These are phyloP conservation scores for Sarcophaga peregrina DNA, from an alignment of 1,140 invertebrate genomes.

Conservation along the genomic window DNA sequence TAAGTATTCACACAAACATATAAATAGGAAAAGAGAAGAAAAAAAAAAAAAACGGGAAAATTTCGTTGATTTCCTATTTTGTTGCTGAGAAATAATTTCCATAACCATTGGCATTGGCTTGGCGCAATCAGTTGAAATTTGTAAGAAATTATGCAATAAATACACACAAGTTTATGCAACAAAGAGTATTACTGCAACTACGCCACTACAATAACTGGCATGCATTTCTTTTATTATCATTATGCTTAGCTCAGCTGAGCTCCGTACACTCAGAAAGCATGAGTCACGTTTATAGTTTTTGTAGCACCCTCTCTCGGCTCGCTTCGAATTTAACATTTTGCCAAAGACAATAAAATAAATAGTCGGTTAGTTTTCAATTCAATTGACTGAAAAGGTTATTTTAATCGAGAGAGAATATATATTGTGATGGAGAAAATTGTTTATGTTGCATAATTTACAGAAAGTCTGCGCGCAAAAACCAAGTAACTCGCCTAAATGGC, in stretches of 20 bases:
- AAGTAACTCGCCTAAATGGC: not conserved
- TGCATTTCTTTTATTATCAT: not conserved
- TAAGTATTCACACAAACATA: not conserved
- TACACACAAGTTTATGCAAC: slow-evolving; percentile 34
- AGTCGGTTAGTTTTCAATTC: not conserved
- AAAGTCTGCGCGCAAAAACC: not conserved
- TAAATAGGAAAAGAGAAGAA: too few species aligned
- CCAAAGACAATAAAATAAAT: slow-evolving; percentile 36
- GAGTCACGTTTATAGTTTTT: slow-evolving; percentile 31
- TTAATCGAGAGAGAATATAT: not conserved
- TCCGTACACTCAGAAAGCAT: not conserved
- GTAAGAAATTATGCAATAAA: slow-evolving; percentile 31
- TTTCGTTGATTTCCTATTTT: not conserved
- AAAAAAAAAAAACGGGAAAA: not conserved
- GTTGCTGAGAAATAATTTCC: not conserved
- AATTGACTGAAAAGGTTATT: slow-evolving; percentile 18
- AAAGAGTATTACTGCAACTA: too few species aligned
- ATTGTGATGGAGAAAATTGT: not conserved
- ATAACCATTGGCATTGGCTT: not conserved
- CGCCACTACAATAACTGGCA: not conserved
- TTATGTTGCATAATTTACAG: not conserved
- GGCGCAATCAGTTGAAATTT: slow-evolving; percentile 14
- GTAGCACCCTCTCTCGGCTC: not conserved
- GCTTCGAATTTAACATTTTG: not conserved
- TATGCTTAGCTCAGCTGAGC: too few species aligned